Evolutionary conservation across 2,113 vertebrate genomes (phyloP).

Genomic region (Ivindomyrus marchei): DNA sequence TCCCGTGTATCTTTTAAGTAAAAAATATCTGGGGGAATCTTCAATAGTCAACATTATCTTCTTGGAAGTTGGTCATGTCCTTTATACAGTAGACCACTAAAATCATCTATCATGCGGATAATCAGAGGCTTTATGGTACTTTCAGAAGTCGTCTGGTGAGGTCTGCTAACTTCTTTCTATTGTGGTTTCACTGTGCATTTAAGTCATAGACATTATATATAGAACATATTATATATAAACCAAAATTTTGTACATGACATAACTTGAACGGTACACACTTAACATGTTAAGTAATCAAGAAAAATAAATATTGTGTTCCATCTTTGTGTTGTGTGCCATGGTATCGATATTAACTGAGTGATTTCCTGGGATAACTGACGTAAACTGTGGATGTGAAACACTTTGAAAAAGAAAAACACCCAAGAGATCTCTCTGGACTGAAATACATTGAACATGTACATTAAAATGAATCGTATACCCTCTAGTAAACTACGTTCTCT

Average conservation of each 20-base stretch:
- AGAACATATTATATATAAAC: neutral
- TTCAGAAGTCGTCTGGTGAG: neutral
- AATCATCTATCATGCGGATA: neutral
- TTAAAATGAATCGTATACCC: neutral
- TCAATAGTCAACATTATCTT: neutral
- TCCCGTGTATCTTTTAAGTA: neutral
- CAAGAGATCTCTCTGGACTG: neutral
- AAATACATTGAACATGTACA: neutral
- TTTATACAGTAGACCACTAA: neutral
- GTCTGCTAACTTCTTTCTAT: neutral
- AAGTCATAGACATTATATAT: neutral
- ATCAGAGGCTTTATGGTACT: neutral
- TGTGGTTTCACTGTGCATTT: neutral
- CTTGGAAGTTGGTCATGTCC: neutral
- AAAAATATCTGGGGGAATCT: neutral
- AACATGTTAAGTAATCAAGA: neutral
- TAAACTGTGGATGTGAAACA: neutral
- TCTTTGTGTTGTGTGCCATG: neutral
- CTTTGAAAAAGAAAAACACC: neutral
- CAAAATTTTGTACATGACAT: neutral
- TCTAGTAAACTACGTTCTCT: neutral
- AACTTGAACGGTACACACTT: neutral
- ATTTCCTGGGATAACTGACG: neutral
- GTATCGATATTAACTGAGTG: neutral
- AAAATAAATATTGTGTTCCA: neutral